Conservation (phyloP, 2,888 invertebrate species). For the Argyresthia goedartella region DNA sequence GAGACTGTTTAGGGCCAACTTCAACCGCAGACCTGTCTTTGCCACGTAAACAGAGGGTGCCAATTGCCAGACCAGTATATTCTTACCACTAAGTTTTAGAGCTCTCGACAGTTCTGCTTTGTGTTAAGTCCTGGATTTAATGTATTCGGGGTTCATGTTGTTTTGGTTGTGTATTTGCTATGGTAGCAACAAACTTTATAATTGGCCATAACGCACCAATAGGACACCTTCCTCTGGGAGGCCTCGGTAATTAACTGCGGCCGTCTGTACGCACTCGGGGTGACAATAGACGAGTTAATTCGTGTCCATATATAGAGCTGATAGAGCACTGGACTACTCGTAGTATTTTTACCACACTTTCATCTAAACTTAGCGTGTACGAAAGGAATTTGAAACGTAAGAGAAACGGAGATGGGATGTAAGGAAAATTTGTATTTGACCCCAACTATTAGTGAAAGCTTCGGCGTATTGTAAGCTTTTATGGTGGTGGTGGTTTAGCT, state of each 20-base stretch:
- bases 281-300: not conserved
- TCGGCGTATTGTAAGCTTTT: too few relatives aligned
- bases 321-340: too few relatives aligned
- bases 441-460: too few relatives aligned
- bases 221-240: conserved; percentile 35
- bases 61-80: not conserved
- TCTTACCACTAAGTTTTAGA: too few relatives aligned
- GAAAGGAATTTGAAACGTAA: too few relatives aligned
- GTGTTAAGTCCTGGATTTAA: not conserved
- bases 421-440: too few relatives aligned
- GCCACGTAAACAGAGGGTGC: conserved; percentile 41
- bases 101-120: not conserved
- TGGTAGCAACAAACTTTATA: conserved; percentile 46
- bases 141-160: not conserved
- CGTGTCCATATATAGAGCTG: not conserved
- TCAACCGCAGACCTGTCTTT: conserved; percentile 42
- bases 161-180: not conserved
- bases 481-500: too few relatives aligned
- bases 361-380: too few relatives aligned
- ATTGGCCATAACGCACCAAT: conserved; percentile 56
- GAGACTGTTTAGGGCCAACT: conserved; percentile 47
- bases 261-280: not conserved
- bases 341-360: too few relatives aligned
- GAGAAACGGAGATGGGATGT: too few relatives aligned
- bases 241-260: conserved; percentile 42